These are phyloP conservation scores for Gnathonemus longibarbis DNA, from an alignment of 2,113 vertebrate genomes.

Conservation along the genomic window DNA sequence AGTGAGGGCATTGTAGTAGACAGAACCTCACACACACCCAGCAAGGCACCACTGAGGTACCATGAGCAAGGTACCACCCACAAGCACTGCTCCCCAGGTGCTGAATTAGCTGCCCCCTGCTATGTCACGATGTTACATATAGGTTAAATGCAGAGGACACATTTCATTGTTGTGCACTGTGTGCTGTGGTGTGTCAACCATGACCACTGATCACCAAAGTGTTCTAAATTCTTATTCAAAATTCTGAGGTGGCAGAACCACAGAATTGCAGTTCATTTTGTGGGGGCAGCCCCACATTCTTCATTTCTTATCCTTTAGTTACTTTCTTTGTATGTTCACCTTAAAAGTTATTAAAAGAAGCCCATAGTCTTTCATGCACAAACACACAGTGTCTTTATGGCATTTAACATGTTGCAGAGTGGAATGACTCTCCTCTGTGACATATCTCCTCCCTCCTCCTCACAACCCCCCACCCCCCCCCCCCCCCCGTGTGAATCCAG, in stretches of 20 bases:
- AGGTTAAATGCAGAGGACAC: too few relatives aligned
- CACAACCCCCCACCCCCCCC: too few relatives aligned
- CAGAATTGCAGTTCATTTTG: neutral
- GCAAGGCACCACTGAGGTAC: too few relatives aligned
- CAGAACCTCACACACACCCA: neutral
- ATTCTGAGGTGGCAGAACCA: neutral
- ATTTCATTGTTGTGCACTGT: too few relatives aligned
- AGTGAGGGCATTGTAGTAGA: neutral
- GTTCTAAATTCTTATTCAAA: too few relatives aligned
- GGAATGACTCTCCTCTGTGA: neutral
- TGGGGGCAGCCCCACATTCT: neutral
- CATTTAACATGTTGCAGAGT: neutral
- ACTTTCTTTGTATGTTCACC: neutral
- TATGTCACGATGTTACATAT: too few relatives aligned
- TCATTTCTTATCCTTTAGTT: neutral
- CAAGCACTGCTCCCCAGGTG: too few relatives aligned
- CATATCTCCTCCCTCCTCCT: neutral
- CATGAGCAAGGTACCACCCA: too few relatives aligned
- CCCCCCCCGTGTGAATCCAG: neutral
- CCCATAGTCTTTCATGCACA: constrained; percentile 16
- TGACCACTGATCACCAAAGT: too few relatives aligned
- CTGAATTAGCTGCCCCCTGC: too few relatives aligned
- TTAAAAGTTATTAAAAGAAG: constrained; percentile 2
- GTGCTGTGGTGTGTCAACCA: too few relatives aligned
- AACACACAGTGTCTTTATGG: neutral